Percentiles rank a stretch among this genome's conserved stretches.
Conservation (phyloP, 2,888 invertebrate species). For the Pristionchus maxplancki region DNA sequence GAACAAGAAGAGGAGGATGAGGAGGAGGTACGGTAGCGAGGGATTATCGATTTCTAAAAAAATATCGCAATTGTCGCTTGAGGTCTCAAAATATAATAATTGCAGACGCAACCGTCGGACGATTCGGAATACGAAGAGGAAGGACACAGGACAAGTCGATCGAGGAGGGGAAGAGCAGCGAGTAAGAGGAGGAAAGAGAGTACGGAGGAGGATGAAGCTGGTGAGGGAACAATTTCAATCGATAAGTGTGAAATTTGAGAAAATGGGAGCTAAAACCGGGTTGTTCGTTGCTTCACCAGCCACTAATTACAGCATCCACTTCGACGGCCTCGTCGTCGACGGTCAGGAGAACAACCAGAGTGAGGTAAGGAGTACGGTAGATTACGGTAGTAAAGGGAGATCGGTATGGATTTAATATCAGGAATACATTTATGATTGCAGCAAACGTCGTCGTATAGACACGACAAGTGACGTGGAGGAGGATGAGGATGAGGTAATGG, state of each 20-base stretch:
- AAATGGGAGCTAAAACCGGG: no score
- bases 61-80: background rate
- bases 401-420: background rate
- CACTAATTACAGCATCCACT: background rate
- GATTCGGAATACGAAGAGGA: background rate
- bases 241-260: no score
- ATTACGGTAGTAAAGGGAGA: background rate
- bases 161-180: background rate
- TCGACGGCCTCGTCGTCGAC: constrained; percentile 12
- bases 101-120: no score
- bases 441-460: constrained; percentile 38
- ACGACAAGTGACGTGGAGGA: background rate
- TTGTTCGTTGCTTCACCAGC: background rate
- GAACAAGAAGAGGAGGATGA: constrained; percentile 15
- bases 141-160: background rate
- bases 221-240: background rate
- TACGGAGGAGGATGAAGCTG: constrained; percentile 1
- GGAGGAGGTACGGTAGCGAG: background rate
- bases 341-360: background rate
- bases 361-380: constrained; percentile 20
- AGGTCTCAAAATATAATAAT: no score
- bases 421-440: no score
- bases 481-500: background rate
- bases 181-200: background rate
- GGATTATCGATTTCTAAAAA: background rate